Base-by-base conservation (phyloP, 2,888 invertebrate species). In the Callyntrura sp. region DNA sequence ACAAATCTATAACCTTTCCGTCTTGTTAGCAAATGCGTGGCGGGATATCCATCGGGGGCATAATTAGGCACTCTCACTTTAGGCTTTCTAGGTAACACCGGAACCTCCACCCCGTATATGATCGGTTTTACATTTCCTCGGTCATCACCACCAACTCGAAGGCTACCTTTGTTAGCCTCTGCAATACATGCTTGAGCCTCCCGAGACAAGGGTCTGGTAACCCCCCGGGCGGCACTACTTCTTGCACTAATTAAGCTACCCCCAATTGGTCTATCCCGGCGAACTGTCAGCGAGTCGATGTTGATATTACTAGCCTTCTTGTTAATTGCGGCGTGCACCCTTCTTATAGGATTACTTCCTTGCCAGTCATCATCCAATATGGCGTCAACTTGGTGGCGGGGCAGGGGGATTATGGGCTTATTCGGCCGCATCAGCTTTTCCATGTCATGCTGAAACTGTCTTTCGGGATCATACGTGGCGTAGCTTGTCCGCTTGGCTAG, bases 291-390 rank as follows among this genome's bases (percentile, higher is more conserved):
- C 17, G 88, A 82, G 70, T 85, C 83, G 5, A 90, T 65, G 20
- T 83, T 70, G 81, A 91, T 86, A n/a, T 55, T 79, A n/a, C 60
- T 82, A n/a, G 91, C 91, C 68, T 90, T 91, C 65, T 82, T 88
- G 73, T 91, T 90, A 90, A 91, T 91, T 85, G 85, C 85, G 68
- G 88, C 65, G 76, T 90, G 90, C 68, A 91, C 90, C 73, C 87
- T 51, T 5, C 68, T 78, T 48, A 90, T 86, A 60, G 91, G 90
- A 88, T 90, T 91, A 86, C 60, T 62, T 17, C 85, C 73, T 78
- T 85, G 60, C 90, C 90, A 88, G 82, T 91, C 91, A 60, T 90
- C 88, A 86, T 88, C 88, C 79, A 90, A 73, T 25, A 90, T 25
- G 35, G 83, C 65, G 20, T 90, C 88, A 43, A 57, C 81, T 20